Conservation (phyloP, 1,140 invertebrate species). For the Magallana ariakensis region DNA sequence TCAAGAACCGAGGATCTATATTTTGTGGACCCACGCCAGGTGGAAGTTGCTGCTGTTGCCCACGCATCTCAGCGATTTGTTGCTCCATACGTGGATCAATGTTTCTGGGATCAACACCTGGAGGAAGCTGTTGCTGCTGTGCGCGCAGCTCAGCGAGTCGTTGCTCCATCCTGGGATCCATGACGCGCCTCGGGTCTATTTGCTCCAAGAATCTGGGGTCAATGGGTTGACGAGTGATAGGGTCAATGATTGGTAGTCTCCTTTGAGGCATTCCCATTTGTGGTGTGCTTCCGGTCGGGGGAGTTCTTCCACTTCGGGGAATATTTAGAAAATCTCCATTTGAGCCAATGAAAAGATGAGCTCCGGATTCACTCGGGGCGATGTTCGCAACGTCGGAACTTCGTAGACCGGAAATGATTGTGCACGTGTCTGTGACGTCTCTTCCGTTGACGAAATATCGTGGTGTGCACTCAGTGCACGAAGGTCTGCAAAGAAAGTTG, state of each 20-base stretch:
- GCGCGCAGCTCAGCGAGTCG: not conserved
- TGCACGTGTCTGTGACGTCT: not conserved
- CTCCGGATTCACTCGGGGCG: not conserved
- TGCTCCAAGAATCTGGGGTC: not conserved
- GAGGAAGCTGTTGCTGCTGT: not conserved
- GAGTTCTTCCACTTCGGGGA: not conserved
- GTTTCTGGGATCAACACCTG: not conserved
- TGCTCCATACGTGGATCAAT: not conserved
- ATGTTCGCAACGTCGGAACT: not conserved
- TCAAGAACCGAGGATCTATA: not conserved
- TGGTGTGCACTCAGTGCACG: not conserved
- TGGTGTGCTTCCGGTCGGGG: not conserved
- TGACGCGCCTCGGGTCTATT: too few species aligned
- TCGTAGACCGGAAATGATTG: not conserved
- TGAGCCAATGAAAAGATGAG: not conserved
- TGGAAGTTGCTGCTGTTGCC: not conserved
- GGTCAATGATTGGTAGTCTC: not conserved
- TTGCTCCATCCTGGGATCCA: not conserved
- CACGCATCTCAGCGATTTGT: not conserved
- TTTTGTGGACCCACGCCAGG: not conserved
- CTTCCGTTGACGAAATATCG: not conserved
- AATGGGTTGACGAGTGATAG: not conserved
- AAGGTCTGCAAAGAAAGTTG: not conserved
- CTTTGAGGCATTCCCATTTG: not conserved
- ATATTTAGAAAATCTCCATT: conserved; percentile 7